Base-by-base conservation (phyloP, 2,797 vertebrate genomes). In the Euthynnus affinis region DNA sequence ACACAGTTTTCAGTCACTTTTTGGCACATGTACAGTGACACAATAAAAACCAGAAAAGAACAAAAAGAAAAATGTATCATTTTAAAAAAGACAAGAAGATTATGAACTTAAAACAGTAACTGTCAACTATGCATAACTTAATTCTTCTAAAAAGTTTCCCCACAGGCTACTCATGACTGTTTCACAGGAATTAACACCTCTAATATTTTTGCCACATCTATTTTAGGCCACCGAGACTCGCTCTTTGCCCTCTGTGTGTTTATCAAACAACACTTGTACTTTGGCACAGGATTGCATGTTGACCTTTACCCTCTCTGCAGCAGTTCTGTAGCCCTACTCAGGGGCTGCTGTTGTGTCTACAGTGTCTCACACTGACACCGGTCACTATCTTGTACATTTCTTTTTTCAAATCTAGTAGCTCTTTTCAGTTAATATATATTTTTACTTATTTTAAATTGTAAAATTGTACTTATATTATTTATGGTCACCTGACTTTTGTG, bases 181-280 rank as follows among this genome's bases (percentile, higher is more conserved):
- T 51, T 56, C 63, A 72, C 42, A 32, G 25, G 76, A 74, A 65
- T 63, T 5, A 63, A 23, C 55, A 51, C 46, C 48, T 56, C 15
- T 59, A 51, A 57, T 49, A 23, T 4, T 74, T 74, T 73, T 52
- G 32, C 5, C 42, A 52, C 56, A 27, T 79, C 64, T 74, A 68
- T 74, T 83, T 79, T 60, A 42, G 48, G 37, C 64, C 60, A 59
- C 2, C 29, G 52, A 75, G 40, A 52, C 14, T 58, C 0, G 1
- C 27, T 78, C 46, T 37, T 53, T 56, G 79, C 20, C 23, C 71
- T 67, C 9, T 44, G 25, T 34, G 53, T 75, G 74, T 73, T 65
- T 51, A 65, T 68, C 76, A 78, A 75, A 60, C 56, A 60, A 61
- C 57, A 81, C 61, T 66, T 71, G 44, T 27, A 20, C 59, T 40